A percentile compares a stretch with the other conserved stretches of the same genome.
These are phyloP conservation scores for Furcifer pardalis DNA, from an alignment of 2,797 vertebrate species.

Conservation along the genomic window DNA sequence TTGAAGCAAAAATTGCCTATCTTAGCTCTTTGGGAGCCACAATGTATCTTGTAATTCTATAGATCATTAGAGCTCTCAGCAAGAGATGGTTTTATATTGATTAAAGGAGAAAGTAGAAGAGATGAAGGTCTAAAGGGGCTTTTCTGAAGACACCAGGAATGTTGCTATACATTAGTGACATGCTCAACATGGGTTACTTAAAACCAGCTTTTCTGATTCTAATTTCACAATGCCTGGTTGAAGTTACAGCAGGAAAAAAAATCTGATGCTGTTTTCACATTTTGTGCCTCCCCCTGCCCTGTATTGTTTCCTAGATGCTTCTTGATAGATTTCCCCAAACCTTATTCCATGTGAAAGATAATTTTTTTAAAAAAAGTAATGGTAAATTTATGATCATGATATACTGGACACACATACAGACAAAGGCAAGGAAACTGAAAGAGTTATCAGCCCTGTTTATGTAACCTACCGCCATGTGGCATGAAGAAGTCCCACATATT, in stretches of 20 bases:
- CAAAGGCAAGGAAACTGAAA: not conserved
- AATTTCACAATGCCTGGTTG: conserved; percentile 63
- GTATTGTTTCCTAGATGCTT: conserved; percentile 67
- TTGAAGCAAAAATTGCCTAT: conserved; percentile 77
- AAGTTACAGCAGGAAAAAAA: conserved; percentile 40
- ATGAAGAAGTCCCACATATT: conserved; percentile 97
- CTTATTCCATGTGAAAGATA: conserved; percentile 65
- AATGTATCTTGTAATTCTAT: conserved; percentile 70
- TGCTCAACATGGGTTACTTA: conserved; percentile 63
- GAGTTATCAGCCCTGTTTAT: not conserved
- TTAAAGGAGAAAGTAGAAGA: conserved; percentile 53
- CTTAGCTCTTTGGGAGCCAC: conserved; percentile 71
- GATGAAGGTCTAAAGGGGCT: conserved; percentile 58
- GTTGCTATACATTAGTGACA: conserved; percentile 59
- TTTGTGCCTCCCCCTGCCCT: conserved; percentile 42
- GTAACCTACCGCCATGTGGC: conserved; percentile 94
- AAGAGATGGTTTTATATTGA: conserved; percentile 76
- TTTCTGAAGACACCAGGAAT: conserved; percentile 50
- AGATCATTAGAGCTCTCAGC: conserved; percentile 66
- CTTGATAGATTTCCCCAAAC: conserved; percentile 60
- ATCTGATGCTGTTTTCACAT: conserved; percentile 54
- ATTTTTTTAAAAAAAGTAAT: conserved; percentile 66
- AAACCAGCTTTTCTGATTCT: conserved; percentile 52
- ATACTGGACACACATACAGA: not conserved
- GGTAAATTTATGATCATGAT: conserved; percentile 49